phyloP scores from a whole-genome alignment of 2,888 invertebrate genomes.

The Trichopoda pennipes region DNA sequence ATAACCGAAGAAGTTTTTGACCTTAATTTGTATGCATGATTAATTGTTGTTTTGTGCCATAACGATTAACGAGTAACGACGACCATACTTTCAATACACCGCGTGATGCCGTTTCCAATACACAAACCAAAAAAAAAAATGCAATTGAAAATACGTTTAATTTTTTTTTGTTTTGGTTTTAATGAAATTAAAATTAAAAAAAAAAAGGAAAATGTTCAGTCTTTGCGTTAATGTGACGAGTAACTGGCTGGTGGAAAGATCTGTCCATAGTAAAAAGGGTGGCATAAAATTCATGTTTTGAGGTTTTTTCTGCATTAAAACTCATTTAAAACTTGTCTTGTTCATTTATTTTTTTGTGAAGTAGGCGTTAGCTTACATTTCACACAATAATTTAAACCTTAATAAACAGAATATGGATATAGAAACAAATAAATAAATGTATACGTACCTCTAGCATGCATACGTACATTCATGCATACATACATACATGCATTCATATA shows the following conservation, averaged over 20 bases:
- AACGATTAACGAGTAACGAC: slow-evolving; percentile 9
- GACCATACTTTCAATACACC: slow-evolving; percentile 10
- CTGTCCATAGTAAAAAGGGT: not conserved
- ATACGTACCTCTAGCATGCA: too few relatives aligned
- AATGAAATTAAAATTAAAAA: not conserved
- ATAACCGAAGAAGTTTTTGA: slow-evolving; percentile 32
- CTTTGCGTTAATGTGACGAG: slow-evolving; percentile 24
- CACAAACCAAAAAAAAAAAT: slow-evolving; percentile 24
- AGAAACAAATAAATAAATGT: not conserved
- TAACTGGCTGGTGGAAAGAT: not conserved
- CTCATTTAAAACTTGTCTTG: slow-evolving; percentile 1
- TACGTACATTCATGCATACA: too few relatives aligned
- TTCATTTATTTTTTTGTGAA: not conserved
- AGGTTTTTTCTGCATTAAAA: slow-evolving; percentile 18
- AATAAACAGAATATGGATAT: slow-evolving; percentile 10
- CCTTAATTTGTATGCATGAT: slow-evolving; percentile 70
- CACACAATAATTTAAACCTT: slow-evolving; percentile 59
- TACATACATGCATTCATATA: too few relatives aligned
- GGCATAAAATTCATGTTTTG: not conserved
- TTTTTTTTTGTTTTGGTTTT: slow-evolving; percentile 8
- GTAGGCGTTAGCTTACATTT: slow-evolving; percentile 59
- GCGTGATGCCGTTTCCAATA: slow-evolving; percentile 40
- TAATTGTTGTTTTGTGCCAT: slow-evolving; percentile 64
- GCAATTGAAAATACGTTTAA: slow-evolving; percentile 35
- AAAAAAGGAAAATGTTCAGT: slow-evolving; percentile 30